Base-by-base conservation (phyloP, 2,888 invertebrate genomes). In the Chrysolina haemoptera region DNA sequence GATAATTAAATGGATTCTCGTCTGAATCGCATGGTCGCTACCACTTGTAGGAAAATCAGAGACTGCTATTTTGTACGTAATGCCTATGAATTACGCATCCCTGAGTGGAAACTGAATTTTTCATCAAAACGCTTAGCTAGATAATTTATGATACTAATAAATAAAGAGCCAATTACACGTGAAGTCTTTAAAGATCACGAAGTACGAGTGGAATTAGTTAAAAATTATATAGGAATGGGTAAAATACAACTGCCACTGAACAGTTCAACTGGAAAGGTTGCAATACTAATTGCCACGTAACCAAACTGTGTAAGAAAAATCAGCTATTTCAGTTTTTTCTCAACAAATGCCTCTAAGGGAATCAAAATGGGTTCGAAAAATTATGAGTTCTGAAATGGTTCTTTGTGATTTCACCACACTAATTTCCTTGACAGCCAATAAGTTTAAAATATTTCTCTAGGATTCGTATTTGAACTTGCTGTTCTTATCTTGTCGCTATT, bases 151-250 rank as follows among this genome's bases (percentile, higher is more conserved):
- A 59, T 10, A 35, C 27, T 35, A 59, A 59, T 59, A 27, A 59
- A 59, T 59, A 59, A 59, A 14, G 27, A 59, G 59, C 16, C 59
- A 59, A 59, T 59, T 59, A 59, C 59, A 35, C n/a, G 27, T 14
- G 27, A 59, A 6, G 59, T n/a, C 27, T 59, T 59, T 27, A 27
- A 59, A 27, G 14, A 59, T 59, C 59, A 59, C 59, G 59, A 59
- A 59, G 59, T 59, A 59, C 59, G 12, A n/a, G 27, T 22, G n/a
- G 59, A 27, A 27, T 55, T n/a, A 27, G 12, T 22, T 8, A 59
- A 59, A 27, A 59, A 27, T 12, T 10, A 59, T 27, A 27, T 59
- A n/a, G 59, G 59, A 59, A 27, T 59, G 59, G 50, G 59, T 59
- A 59, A 59, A 35, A 8, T 35, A 27, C 27, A 3, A 8, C 35